phyloP scores from a whole-genome alignment of 2,113 vertebrate genomes.

The Psilopsiagon aymara region DNA sequence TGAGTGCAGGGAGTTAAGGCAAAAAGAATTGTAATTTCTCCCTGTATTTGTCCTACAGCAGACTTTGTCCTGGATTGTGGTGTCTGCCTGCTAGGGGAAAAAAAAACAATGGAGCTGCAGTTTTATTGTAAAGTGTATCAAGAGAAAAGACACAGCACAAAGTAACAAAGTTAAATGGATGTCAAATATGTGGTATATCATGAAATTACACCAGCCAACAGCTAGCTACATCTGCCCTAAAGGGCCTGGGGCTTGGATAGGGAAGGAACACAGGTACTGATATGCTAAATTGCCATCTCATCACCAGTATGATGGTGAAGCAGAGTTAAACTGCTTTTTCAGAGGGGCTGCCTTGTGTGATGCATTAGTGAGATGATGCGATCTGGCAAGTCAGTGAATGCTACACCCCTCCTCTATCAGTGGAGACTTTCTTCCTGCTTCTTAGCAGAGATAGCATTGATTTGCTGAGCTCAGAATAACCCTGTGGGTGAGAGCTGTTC shows the following conservation, averaged over 20 bases:
- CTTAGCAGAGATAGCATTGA: neutral
- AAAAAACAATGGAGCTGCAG: neutral
- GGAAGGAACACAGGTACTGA: neutral
- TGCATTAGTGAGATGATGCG: neutral
- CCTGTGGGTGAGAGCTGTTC: neutral
- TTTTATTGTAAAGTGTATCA: neutral
- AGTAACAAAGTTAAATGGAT: neutral
- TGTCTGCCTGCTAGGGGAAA: neutral
- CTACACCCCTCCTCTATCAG: neutral
- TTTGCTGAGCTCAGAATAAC: constrained; percentile 25
- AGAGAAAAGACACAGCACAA: neutral
- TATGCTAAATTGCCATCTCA: neutral
- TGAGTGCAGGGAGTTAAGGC: neutral
- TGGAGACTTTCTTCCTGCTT: neutral
- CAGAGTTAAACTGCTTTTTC: neutral
- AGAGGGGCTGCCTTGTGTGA: neutral
- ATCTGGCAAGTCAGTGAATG: neutral
- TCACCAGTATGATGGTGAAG: neutral
- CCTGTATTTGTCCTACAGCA: neutral
- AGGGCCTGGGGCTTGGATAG: neutral
- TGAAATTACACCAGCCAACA: neutral
- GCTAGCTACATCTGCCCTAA: neutral
- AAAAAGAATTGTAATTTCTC: neutral
- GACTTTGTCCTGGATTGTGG: neutral
- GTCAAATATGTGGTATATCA: neutral